Evolutionary conservation across 1,140 invertebrate species (phyloP).

Genomic region (Bicyclus anynana): DNA sequence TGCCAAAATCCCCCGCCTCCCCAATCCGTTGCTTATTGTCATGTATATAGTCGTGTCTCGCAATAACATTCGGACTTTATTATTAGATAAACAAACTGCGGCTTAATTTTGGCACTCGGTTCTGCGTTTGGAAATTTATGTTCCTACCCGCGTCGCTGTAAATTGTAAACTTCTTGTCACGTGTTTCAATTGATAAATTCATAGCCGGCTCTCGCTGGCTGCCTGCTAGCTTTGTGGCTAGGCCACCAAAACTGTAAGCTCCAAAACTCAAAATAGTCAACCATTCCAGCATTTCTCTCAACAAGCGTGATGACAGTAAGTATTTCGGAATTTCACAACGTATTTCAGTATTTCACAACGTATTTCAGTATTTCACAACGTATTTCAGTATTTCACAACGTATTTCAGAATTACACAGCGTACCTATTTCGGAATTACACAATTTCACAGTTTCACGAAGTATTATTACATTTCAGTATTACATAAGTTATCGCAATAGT

Average conservation of each 20-base stretch:
- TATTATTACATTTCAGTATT: too few relatives aligned
- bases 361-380: not conserved
- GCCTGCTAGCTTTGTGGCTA: not conserved
- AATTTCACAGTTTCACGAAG: not conserved
- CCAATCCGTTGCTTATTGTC: too few relatives aligned
- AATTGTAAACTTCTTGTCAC: constrained; percentile 8
- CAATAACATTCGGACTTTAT: constrained; percentile 17
- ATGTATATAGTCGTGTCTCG: constrained; percentile 3
- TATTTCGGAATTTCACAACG: not conserved
- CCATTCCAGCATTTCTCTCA: too few relatives aligned
- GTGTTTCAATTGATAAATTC: constrained; percentile 6
- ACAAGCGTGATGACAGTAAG: too few relatives aligned
- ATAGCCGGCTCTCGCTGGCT: constrained; percentile 1
- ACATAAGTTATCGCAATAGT: too few relatives aligned
- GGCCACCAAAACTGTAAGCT: not conserved
- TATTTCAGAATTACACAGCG: too few relatives aligned
- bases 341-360: not conserved
- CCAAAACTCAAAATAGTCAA: not conserved
- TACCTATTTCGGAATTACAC: too few relatives aligned
- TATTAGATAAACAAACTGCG: constrained; percentile 20
- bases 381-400: not conserved
- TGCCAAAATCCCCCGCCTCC: too few relatives aligned
- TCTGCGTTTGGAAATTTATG: constrained; percentile 13
- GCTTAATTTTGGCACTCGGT: constrained; percentile 19
- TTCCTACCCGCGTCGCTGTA: not conserved